Conservation (phyloP, 2,888 invertebrate species). For the Eilema griseolum region DNA sequence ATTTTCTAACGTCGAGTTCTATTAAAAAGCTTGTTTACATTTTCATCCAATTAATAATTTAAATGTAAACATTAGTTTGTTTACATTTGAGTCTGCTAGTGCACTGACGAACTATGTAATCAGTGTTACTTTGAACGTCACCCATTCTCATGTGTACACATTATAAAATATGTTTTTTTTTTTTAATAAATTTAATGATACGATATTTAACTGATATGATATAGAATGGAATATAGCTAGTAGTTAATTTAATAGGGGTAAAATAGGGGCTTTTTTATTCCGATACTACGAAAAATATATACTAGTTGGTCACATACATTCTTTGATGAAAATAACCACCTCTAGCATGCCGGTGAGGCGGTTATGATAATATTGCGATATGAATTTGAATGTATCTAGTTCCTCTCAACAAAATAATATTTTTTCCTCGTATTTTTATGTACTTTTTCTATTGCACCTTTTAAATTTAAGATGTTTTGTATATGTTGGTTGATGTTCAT, state of each 20-base stretch:
- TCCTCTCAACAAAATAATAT: conserved; percentile 61
- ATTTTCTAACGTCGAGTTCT: not conserved
- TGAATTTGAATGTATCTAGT: conserved; percentile 57
- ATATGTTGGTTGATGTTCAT: conserved; percentile 68
- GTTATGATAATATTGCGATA: conserved; percentile 49
- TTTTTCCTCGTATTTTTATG: conserved; percentile 57
- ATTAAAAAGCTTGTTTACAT: conserved; percentile 2
- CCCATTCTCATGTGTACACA: conserved; percentile 40
- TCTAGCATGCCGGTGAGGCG: not conserved
- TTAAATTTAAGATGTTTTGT: conserved; percentile 65
- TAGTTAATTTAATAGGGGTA: conserved; percentile 82
- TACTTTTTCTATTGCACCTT: conserved; percentile 60
- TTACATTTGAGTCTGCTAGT: conserved; percentile 5
- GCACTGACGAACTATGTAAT: conserved; percentile 12
- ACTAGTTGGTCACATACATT: conserved; percentile 52
- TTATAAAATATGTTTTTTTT: conserved; percentile 46
- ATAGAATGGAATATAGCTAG: conserved; percentile 78
- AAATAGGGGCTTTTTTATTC: conserved; percentile 74
- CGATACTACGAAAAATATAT: conserved; percentile 40
- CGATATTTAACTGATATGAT: conserved; percentile 75
- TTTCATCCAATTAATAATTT: not conserved
- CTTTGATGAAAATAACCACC: conserved; percentile 46
- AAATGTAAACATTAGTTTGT: not conserved
- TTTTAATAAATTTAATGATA: conserved; percentile 58
- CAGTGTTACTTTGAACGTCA: conserved; percentile 51